Evolutionary conservation across 2,113 vertebrate species (phyloP).

Genomic region (Ameiurus melas): DNA sequence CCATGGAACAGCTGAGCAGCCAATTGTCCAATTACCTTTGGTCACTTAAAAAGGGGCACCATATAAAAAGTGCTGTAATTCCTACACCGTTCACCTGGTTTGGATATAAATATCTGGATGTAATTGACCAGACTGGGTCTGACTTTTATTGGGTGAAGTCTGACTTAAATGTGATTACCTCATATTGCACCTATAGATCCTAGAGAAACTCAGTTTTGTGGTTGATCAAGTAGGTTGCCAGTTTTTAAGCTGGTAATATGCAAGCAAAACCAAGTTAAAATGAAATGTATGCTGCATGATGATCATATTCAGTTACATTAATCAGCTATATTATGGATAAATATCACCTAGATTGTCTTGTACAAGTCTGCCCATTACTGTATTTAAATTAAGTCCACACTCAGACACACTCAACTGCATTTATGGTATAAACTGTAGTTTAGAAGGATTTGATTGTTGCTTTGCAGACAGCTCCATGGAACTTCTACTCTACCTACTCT

Average conservation of each 20-base stretch:
- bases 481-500: slow-evolving; percentile 22
- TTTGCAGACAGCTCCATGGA: slow-evolving; percentile 43
- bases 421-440: slow-evolving; percentile 64
- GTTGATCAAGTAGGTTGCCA: neutral
- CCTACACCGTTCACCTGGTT: neutral
- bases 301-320: slow-evolving; percentile 28
- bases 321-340: slow-evolving; percentile 1
- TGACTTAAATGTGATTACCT: neutral
- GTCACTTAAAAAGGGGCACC: neutral
- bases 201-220: slow-evolving; percentile 1
- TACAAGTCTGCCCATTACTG: slow-evolving; percentile 14
- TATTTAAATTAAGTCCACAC: slow-evolving; percentile 57
- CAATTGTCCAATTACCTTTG: neutral
- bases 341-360: slow-evolving; percentile 14
- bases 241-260: neutral
- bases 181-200: neutral
- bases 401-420: slow-evolving; percentile 62
- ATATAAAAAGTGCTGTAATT: neutral
- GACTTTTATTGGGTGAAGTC: neutral
- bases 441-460: slow-evolving; percentile 54
- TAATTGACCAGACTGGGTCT: neutral
- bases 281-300: slow-evolving; percentile 42
- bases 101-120: neutral
- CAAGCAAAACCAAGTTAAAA: slow-evolving; percentile 7
- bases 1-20: too few species aligned